phyloP scores from a whole-genome alignment of 1,140 invertebrate species.

The Brachionus rotundiformis region DNA sequence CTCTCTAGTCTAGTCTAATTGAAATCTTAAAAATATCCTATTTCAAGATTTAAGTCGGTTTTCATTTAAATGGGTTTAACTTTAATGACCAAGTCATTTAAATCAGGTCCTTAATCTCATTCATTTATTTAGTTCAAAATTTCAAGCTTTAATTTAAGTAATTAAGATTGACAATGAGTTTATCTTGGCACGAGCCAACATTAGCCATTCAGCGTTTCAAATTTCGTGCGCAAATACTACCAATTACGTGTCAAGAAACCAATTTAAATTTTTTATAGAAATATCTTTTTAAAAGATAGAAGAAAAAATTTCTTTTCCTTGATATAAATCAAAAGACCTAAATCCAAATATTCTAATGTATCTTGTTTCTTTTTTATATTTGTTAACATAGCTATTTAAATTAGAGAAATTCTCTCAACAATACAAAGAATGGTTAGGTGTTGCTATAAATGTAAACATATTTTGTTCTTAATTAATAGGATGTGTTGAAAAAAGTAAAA shows the following conservation, averaged over 20 bases:
- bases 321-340: not conserved
- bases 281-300: not conserved
- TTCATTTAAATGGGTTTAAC: not conserved
- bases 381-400: too few species aligned
- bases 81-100: constrained; percentile 15
- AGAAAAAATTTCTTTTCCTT: too few species aligned
- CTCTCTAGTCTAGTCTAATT: constrained; percentile 25
- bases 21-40: constrained; percentile 44
- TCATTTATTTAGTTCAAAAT: not conserved
- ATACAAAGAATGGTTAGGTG: too few species aligned
- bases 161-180: constrained; percentile 2
- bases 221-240: not conserved
- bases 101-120: not conserved
- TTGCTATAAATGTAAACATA: too few species aligned
- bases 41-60: constrained; percentile 19
- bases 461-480: too few species aligned
- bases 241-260: not conserved
- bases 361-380: too few species aligned
- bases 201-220: not conserved
- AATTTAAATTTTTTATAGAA: not conserved
- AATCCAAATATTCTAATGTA: not conserved
- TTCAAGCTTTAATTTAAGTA: not conserved
- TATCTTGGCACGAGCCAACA: not conserved
- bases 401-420: too few species aligned
- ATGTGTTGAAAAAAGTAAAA: too few species aligned